A percentile compares a stretch with the other conserved stretches of the same genome.
phyloP scores from a whole-genome alignment of 2,797 vertebrate species.

The Hephaestus fuliginosus region DNA sequence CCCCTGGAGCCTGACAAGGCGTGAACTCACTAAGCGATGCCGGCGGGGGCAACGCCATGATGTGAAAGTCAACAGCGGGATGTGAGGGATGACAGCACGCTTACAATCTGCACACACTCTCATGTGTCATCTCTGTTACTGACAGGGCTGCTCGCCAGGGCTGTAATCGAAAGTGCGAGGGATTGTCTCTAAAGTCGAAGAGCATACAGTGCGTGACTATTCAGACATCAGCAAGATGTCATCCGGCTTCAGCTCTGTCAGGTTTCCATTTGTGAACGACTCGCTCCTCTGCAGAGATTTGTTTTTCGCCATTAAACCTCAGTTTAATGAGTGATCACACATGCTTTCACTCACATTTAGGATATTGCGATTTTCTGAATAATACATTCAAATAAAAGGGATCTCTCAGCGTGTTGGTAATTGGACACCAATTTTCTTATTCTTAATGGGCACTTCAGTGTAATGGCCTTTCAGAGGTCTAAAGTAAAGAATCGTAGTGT shows the following conservation, averaged over 20 bases:
- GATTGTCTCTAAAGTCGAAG: constrained; percentile 11
- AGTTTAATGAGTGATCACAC: constrained; percentile 15
- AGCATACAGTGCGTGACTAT: not conserved
- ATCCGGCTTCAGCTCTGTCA: constrained; percentile 7
- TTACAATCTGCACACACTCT: constrained; percentile 10
- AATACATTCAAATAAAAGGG: constrained; percentile 13
- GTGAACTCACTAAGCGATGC: constrained; percentile 39
- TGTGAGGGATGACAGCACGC: constrained; percentile 28
- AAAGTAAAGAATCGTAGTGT: constrained; percentile 22
- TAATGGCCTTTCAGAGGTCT: constrained; percentile 3
- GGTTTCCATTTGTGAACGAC: not conserved
- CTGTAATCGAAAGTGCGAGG: constrained; percentile 38
- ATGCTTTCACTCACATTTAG: constrained; percentile 5
- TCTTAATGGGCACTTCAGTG: constrained; percentile 25
- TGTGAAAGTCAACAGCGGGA: constrained; percentile 25
- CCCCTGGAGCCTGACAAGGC: constrained; percentile 29
- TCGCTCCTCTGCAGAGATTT: constrained; percentile 3
- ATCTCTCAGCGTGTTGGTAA: constrained; percentile 12
- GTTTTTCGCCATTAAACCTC: constrained; percentile 19
- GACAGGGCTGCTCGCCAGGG: constrained; percentile 21
- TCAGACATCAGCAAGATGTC: constrained; percentile 31
- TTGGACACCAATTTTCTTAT: constrained; percentile 18
- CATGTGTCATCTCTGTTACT: constrained; percentile 24
- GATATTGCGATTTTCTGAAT: constrained; percentile 11
- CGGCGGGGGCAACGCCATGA: not conserved